Evolutionary conservation across 1,140 invertebrate species (phyloP).

Genomic region (Cotesia glomerata): DNA sequence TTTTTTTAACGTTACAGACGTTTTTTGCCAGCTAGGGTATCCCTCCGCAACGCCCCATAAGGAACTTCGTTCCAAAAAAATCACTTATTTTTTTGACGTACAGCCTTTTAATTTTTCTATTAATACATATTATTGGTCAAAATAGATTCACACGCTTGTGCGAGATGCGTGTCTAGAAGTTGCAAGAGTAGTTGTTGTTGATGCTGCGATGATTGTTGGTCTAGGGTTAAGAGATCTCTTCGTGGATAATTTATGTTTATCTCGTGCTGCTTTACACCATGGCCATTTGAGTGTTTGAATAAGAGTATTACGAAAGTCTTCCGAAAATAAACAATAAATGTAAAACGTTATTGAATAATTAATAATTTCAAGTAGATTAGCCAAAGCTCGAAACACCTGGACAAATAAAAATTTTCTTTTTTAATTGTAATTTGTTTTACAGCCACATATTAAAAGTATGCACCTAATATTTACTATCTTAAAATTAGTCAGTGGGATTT

Average conservation of each 20-base stretch:
- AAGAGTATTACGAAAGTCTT: conserved; percentile 76
- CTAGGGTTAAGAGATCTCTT: conserved; percentile 45
- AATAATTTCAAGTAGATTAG: conserved; percentile 75
- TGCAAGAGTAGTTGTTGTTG: conserved; percentile 45
- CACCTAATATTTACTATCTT: too few relatives aligned
- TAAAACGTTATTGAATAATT: conserved; percentile 83
- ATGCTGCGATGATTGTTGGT: conserved; percentile 48
- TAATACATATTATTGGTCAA: too few relatives aligned
- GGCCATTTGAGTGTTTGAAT: conserved; percentile 71
- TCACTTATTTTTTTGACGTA: too few relatives aligned
- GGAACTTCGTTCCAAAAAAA: too few relatives aligned
- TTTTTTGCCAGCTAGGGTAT: too few relatives aligned
- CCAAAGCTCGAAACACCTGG: conserved; percentile 76
- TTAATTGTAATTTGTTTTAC: neutral
- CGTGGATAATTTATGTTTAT: conserved; percentile 38
- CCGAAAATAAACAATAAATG: conserved; percentile 79
- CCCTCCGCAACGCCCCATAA: too few relatives aligned
- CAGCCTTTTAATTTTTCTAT: too few relatives aligned
- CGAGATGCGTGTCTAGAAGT: conserved; percentile 45
- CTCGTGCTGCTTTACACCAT: conserved; percentile 47
- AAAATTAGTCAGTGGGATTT: too few relatives aligned
- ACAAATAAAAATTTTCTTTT: conserved; percentile 34
- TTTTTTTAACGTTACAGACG: too few relatives aligned
- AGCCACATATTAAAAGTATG: too few relatives aligned
- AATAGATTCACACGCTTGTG: conserved; percentile 42